Evolutionary conservation across 1,140 invertebrate genomes (phyloP), one percentile per base, ranked within the genome.

Genomic region (Drosophila elegans): DNA sequence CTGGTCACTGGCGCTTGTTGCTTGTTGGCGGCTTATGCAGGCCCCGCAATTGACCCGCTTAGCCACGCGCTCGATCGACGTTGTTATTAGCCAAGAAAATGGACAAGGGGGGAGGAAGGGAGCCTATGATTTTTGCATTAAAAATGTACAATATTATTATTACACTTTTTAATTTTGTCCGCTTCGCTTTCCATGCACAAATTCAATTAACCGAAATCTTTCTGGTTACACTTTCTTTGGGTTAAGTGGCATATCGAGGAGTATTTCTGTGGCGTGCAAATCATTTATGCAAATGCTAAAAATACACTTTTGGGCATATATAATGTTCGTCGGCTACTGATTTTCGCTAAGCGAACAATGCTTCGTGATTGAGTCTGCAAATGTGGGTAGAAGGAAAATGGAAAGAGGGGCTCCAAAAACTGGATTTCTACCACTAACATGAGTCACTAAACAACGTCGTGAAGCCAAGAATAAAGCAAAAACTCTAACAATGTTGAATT

Each of bases 41-140:
- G 57, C 72, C 66, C 39, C 72, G 59, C 78, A 88, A 78, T 73
- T 86, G 82, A 88, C 82, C 82, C 62, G 82, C 82, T 88, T 88
- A 72, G 84, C 80, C 79, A 76, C 80, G 54, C 61, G 54, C 74
- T 51, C 54, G 27, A 74, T 72, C 34, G 54, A 16, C 67, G 44
- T 36, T 46, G 63, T 56, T 66, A 67, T 25, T 77, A 66, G 56
- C 78, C 45, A 68, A 62, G 60, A 68, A 74, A 59, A 11, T 29
- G 6, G 41, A 46, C 32, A 36, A 12, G 13, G 13, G 29, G 66
- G 45, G 16, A 21, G 16, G 16, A 21, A 21, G 16, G 16, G 42
- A 51, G 46, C 13, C 67, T 54, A 75, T 75, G 73, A 68, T 60
- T 75, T 86, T 82, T 66, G 78, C 75, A 82, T 83, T 79, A 79